Evolutionary conservation across 1,140 invertebrate species (phyloP).

Genomic region (Bombus confusus): DNA sequence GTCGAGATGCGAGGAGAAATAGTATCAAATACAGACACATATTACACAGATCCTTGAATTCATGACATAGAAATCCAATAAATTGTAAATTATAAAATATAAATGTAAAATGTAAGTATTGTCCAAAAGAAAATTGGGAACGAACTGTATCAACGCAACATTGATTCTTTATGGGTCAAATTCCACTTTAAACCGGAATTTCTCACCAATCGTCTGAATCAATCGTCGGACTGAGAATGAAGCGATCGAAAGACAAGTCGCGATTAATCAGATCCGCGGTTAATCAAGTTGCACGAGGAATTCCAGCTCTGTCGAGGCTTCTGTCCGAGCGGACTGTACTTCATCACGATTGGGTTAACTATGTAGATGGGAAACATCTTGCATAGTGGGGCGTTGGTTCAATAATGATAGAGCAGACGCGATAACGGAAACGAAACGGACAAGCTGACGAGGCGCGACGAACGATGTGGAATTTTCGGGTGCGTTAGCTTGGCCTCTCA

Average conservation of each 20-base stretch:
- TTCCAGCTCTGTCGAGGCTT: background rate
- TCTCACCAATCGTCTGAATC: background rate
- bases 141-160: too few species aligned
- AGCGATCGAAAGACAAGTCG: background rate
- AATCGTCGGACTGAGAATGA: background rate
- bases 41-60: too few species aligned
- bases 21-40: too few species aligned
- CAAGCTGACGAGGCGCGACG: constrained; percentile 21
- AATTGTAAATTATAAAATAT: too few species aligned
- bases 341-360: constrained; percentile 50
- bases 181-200: too few species aligned
- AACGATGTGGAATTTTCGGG: constrained; percentile 31
- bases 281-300: background rate
- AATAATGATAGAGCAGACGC: constrained; percentile 58
- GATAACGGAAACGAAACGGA: constrained; percentile 52
- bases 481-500: constrained; percentile 9
- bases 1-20: too few species aligned
- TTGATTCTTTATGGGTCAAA: too few species aligned
- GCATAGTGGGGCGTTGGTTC: constrained; percentile 54
- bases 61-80: too few species aligned
- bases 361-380: constrained; percentile 51
- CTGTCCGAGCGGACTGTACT: constrained; percentile 35
- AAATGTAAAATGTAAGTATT: too few species aligned
- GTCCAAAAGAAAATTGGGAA: too few species aligned
- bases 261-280: background rate